These are phyloP conservation scores for Acropora tenuis DNA, from an alignment of 64 coral and sea anemone species.

Conservation along the genomic window DNA sequence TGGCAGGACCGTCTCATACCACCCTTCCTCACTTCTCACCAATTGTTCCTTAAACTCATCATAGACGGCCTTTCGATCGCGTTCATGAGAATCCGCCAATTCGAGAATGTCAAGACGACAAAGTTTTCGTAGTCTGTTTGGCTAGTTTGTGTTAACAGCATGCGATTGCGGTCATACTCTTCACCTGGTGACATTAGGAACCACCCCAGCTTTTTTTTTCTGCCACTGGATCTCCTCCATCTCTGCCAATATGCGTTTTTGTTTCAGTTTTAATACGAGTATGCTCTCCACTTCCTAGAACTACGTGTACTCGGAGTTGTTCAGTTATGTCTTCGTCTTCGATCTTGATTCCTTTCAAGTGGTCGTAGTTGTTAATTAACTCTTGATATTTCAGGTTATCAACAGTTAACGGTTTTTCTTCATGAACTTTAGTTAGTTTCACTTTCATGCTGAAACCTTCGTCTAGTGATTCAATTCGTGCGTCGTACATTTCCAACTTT, in stretches of 20 bases:
- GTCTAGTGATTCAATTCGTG: no score
- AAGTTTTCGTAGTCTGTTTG: neutral
- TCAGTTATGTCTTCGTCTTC: neutral
- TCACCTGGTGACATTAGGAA: conserved; percentile 3
- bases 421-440: no score
- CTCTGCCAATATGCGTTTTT: conserved; percentile 12
- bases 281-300: neutral
- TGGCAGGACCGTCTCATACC: no score
- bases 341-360: no score
- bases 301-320: conserved; percentile 49
- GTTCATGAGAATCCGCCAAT: neutral
- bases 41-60: no score
- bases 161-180: neutral
- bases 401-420: no score
- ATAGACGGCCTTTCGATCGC: no score
- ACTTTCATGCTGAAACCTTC: no score
- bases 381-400: no score
- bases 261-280: neutral
- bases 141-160: neutral
- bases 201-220: conserved; percentile 63
- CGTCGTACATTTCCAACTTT: no score
- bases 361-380: no score
- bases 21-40: no score
- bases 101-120: conserved; percentile 34
- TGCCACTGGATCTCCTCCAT: conserved; percentile 28